Conservation (phyloP, 2,797 vertebrate genomes). For the Hybognathus amarus region DNA sequence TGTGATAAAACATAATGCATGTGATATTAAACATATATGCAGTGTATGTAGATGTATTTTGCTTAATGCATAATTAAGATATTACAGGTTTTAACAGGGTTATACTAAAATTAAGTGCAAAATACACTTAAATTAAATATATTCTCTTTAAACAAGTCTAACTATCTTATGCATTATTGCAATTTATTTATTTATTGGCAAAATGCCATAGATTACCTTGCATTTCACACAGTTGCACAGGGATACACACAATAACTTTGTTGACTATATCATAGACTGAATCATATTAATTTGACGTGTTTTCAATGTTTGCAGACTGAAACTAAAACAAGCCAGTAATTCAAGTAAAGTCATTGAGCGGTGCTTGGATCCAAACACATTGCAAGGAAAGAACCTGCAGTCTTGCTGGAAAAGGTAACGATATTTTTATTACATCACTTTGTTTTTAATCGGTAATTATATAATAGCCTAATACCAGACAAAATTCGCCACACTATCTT, state of each 20-base stretch:
- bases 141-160: neutral
- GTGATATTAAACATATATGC: neutral
- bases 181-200: neutral
- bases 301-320: constrained; percentile 68
- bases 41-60: neutral
- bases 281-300: constrained; percentile 5
- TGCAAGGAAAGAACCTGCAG: constrained; percentile 61
- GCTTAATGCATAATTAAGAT: neutral
- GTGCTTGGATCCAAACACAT: constrained; percentile 65
- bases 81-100: neutral
- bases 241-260: neutral
- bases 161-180: neutral
- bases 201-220: neutral
- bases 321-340: constrained; percentile 41
- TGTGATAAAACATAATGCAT: neutral
- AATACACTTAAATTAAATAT: neutral
- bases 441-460: neutral
- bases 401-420: constrained; percentile 76
- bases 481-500: neutral
- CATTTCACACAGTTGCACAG: neutral
- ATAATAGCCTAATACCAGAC: neutral
- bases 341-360: neutral
- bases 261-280: neutral
- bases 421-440: neutral
- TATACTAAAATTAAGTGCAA: neutral